phyloP scores from a whole-genome alignment of 1,140 invertebrate species.

The Adelges cooleyi region DNA sequence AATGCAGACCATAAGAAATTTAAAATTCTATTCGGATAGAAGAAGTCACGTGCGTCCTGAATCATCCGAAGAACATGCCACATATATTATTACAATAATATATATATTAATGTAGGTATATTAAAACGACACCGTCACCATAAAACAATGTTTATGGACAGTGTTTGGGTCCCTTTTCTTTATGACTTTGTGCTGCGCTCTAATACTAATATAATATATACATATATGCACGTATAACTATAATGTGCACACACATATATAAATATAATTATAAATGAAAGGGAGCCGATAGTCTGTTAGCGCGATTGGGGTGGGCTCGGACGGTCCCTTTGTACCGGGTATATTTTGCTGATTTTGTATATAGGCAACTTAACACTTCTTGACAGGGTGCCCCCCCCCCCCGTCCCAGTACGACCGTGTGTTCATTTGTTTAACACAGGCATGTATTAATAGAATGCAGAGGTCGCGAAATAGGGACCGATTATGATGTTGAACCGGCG shows the following conservation, averaged over 20 bases:
- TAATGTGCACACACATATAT: neutral
- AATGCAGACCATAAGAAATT: too few species aligned
- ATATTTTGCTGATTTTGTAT: neutral
- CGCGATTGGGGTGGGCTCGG: neutral
- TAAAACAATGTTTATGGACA: too few species aligned
- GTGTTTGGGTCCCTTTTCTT: too few species aligned
- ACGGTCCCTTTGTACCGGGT: neutral
- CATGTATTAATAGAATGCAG: neutral
- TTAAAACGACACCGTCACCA: too few species aligned
- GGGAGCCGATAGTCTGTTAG: neutral
- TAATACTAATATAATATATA: neutral
- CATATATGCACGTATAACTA: neutral
- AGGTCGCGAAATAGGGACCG: too few species aligned
- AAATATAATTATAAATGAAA: neutral
- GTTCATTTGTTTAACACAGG: slow-evolving; percentile 5
- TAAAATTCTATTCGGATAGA: too few species aligned
- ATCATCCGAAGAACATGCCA: too few species aligned
- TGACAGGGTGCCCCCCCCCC: slow-evolving; percentile 2
- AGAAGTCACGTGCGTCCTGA: too few species aligned
- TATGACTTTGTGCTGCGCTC: neutral
- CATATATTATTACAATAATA: too few species aligned
- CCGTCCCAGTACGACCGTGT: neutral
- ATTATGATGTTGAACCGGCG: too few species aligned
- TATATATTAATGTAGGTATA: too few species aligned
- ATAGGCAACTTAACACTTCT: slow-evolving; percentile 20